Evolutionary conservation across 2,797 vertebrate species (phyloP).

Genomic region (Onychomys arenicola): DNA sequence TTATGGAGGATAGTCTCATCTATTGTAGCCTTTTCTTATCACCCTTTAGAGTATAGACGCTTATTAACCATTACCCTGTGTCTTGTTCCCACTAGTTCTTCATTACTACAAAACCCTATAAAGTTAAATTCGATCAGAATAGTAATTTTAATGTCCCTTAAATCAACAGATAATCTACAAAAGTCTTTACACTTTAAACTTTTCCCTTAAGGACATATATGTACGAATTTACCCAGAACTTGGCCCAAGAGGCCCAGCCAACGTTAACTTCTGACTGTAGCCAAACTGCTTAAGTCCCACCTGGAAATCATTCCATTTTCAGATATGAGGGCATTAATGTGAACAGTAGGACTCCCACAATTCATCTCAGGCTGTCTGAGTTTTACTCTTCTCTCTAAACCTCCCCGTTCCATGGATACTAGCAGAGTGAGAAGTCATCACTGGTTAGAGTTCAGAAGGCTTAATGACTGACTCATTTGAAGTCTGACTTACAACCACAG

Average conservation of each 20-base stretch:
- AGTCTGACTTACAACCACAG: background rate
- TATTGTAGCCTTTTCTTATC: background rate
- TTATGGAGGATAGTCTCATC: background rate
- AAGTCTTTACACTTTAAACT: background rate
- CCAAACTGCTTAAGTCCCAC: background rate
- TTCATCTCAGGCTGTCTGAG: background rate
- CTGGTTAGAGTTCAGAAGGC: background rate
- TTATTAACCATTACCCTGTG: background rate
- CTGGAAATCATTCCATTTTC: background rate
- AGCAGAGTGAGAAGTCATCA: background rate
- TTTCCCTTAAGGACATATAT: background rate
- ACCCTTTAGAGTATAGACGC: slow-evolving; percentile 1
- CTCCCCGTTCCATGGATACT: background rate
- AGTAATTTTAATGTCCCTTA: slow-evolving; percentile 25
- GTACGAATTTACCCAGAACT: background rate
- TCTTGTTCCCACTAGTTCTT: background rate
- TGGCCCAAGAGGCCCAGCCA: background rate
- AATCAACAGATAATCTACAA: background rate
- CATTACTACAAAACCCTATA: background rate
- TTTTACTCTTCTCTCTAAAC: background rate
- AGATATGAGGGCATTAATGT: background rate
- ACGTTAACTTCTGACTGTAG: background rate
- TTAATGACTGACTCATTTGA: background rate
- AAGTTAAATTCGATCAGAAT: background rate
- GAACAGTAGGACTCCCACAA: background rate